Conservation (phyloP, 1,140 invertebrate species). For the Bombus fervidus region DNA sequence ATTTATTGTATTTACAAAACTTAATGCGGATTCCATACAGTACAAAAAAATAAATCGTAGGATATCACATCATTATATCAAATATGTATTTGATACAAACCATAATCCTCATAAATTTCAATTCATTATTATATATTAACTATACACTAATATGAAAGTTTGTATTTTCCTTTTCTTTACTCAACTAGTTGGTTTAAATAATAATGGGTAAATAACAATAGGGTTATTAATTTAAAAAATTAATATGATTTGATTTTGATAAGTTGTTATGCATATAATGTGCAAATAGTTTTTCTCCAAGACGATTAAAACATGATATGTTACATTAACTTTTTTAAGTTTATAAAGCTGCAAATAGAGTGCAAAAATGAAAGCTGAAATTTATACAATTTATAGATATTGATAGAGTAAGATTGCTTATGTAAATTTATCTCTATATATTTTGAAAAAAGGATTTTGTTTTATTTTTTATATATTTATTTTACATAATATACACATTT, state of each 20-base stretch:
- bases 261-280: too few relatives aligned
- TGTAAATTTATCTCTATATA: constrained; percentile 3
- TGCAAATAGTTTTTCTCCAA: background rate
- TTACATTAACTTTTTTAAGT: background rate
- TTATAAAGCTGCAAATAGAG: constrained; percentile 19
- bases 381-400: background rate
- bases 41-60: background rate
- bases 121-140: background rate
- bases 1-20: background rate
- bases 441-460: background rate
- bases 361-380: background rate
- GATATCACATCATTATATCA: background rate
- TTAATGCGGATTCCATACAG: background rate
- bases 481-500: background rate
- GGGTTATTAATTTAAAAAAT: background rate
- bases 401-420: background rate
- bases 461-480: background rate
- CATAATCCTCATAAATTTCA: too few relatives aligned
- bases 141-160: background rate
- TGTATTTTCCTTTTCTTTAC: background rate
- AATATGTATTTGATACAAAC: background rate
- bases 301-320: background rate
- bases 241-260: background rate
- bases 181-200: background rate
- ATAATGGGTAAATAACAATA: background rate